Evolutionary conservation across 2,113 vertebrate genomes (phyloP), one percentile per base, ranked within the genome.

Genomic region (Cacatua alba): DNA sequence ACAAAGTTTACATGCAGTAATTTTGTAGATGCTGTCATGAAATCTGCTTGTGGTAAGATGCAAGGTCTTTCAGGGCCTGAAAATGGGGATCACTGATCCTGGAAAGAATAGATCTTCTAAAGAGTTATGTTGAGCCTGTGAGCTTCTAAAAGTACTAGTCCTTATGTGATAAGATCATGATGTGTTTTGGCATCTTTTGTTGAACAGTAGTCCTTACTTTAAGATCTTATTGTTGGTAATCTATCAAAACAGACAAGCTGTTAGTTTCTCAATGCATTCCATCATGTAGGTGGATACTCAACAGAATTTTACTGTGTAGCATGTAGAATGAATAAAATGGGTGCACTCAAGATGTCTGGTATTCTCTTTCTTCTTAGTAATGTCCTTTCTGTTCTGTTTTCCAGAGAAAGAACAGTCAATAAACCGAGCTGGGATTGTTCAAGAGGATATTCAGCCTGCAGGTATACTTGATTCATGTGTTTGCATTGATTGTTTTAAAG

Each of bases 371-470:
- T 51, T 91, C 72, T 78, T 1, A 86, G 13, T 41, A 43, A 13
- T 89, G 16, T 81, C 26, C 16, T 91, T 94, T 94, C 57, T 92
- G 9, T 93, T 95, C 35, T 97, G 21, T 98, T 97, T 98, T 95
- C 70, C 88, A 98, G 98, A 97, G 93, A 97, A 97, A 81, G 97
- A 98, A 41, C 98, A 98, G 95, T 84, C 75, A 41, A 17, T 97
- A 80, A 98, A 98, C 87, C 95, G 98, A 94, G 97, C 97, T 81
- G 98, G 97, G 65, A 88, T 98, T 88, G 71, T 98, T 86, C 98
- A 98, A 94, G 98, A 98, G 90, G 92, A 98, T 23, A 97, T 98
- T 86, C 98, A 98, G 80, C 98, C 98, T 84, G 84, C 97, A 98
- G 98, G 98, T 98, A 98, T 67, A n/a, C 33, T 78, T 78, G 59